phyloP scores from a whole-genome alignment of 2,113 vertebrate genomes.

The Ranitomeya imitator region DNA sequence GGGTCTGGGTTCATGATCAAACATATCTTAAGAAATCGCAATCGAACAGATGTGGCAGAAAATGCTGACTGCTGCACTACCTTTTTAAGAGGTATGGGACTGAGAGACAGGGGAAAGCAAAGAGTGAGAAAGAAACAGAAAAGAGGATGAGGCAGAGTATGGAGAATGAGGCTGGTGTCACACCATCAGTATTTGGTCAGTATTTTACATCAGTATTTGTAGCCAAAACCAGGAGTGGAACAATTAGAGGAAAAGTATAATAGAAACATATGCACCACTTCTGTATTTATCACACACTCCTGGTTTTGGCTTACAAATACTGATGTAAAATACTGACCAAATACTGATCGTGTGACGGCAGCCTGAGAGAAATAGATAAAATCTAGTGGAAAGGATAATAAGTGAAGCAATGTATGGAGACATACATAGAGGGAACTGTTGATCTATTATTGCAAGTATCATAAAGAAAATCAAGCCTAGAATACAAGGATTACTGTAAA shows the following conservation, averaged over 20 bases:
- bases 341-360: too few species aligned
- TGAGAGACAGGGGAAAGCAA: background rate
- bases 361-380: background rate
- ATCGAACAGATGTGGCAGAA: constrained; percentile 33
- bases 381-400: background rate
- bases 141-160: background rate
- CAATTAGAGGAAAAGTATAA: too few species aligned
- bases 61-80: constrained; percentile 32
- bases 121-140: background rate
- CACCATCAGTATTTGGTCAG: too few species aligned
- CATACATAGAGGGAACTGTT: background rate
- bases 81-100: background rate
- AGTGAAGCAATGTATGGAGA: background rate
- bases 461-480: too few species aligned
- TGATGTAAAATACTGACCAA: too few species aligned
- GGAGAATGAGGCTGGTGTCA: too few species aligned
- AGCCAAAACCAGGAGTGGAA: too few species aligned
- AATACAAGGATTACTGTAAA: too few species aligned
- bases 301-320: too few species aligned
- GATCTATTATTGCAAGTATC: background rate
- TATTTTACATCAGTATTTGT: too few species aligned
- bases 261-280: too few species aligned
- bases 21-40: background rate
- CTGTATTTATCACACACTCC: too few species aligned
- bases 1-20: constrained; percentile 15